phyloP scores from a whole-genome alignment of 2,113 vertebrate species.

The Tringa solitaria region DNA sequence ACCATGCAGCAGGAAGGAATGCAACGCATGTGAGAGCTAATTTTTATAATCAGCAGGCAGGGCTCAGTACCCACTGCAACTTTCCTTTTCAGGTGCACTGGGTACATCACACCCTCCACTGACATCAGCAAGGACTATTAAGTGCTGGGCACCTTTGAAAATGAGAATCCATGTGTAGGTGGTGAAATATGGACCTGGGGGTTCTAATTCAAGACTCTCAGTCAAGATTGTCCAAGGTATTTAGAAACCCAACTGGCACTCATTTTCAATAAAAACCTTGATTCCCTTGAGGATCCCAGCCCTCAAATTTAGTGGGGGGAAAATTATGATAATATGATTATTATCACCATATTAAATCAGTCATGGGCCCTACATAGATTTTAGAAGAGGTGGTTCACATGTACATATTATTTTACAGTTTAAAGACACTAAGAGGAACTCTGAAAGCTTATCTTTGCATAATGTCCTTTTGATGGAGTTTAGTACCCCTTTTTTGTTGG shows the following conservation, averaged over 20 bases:
- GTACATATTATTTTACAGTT: rapidly evolving
- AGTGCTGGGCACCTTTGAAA: background rate
- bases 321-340: background rate
- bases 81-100: background rate
- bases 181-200: rapidly evolving
- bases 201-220: background rate
- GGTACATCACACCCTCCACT: rapidly evolving
- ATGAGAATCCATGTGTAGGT: background rate
- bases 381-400: background rate
- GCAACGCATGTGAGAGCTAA: background rate
- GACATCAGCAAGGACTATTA: background rate
- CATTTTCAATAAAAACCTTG: rapidly evolving
- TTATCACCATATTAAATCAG: background rate
- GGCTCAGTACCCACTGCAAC: background rate
- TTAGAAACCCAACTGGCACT: background rate
- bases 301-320: background rate
- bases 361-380: background rate
- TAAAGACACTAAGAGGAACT: background rate
- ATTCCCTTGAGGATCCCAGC: rapidly evolving
- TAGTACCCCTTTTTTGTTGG: background rate
- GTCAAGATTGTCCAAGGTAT: background rate
- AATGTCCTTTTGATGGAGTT: background rate
- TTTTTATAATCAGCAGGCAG: background rate
- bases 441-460: background rate
- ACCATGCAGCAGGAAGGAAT: background rate